Percentiles rank a stretch among this genome's conserved stretches.
Conservation (phyloP, 2,113 vertebrate species). For the Apistogramma diplotaenia region DNA sequence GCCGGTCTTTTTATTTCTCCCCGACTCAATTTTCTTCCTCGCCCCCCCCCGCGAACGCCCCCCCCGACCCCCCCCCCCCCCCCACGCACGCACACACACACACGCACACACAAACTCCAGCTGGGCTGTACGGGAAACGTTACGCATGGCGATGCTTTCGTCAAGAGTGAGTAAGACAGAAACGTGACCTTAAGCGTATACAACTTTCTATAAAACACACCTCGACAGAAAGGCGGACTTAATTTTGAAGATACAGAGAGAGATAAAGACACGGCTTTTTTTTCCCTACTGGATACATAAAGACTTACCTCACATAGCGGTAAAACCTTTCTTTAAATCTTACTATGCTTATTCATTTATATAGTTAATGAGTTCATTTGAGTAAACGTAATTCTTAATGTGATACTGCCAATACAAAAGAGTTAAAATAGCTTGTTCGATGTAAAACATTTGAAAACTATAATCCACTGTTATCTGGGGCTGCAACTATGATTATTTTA, state of each 20-base stretch:
- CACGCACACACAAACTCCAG: no score
- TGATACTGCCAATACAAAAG: neutral
- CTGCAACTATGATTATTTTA: no score
- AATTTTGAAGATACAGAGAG: neutral
- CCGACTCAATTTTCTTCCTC: no score
- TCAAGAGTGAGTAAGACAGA: neutral
- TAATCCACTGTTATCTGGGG: neutral
- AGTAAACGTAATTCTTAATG: neutral
- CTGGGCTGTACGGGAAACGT: neutral
- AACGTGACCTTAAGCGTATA: constrained; percentile 1
- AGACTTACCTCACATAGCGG: constrained; percentile 19
- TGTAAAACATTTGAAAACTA: neutral
- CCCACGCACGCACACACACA: no score
- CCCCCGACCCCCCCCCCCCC: neutral
- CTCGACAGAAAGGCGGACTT: neutral
- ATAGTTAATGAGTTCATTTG: neutral
- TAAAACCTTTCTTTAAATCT: constrained; percentile 24
- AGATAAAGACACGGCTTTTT: neutral
- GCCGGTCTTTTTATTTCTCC: no score
- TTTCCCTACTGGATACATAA: neutral
- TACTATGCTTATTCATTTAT: neutral
- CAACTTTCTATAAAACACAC: neutral
- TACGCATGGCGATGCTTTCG: neutral
- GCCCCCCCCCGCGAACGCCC: constrained; percentile 18
- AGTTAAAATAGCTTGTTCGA: neutral